phyloP scores from a whole-genome alignment of 2,888 invertebrate genomes.

The Apodemia zela region DNA sequence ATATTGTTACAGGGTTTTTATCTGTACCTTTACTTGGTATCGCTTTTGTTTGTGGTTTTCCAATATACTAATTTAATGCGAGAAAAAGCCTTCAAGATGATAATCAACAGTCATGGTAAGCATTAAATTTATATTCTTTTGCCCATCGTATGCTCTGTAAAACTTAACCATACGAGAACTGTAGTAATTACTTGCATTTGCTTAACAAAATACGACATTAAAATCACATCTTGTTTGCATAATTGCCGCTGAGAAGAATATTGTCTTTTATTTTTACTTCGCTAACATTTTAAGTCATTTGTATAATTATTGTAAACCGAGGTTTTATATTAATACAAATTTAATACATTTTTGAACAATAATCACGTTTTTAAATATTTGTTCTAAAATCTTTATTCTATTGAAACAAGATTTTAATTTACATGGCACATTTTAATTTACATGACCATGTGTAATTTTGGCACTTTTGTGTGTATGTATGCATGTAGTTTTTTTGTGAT shows the following conservation, averaged over 20 bases:
- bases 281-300: conserved; percentile 59
- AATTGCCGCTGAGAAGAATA: conserved; percentile 69
- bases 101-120: conserved; percentile 77
- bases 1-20: conserved; percentile 86
- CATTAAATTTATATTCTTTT: conserved; percentile 23
- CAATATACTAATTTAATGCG: conserved; percentile 84
- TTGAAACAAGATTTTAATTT: too few relatives aligned
- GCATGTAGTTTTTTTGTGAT: too few relatives aligned
- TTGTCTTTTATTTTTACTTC: conserved; percentile 67
- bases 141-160: conserved; percentile 22
- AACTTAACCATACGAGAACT: conserved; percentile 37
- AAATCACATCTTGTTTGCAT: conserved; percentile 78
- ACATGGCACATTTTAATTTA: too few relatives aligned
- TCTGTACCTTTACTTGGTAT: conserved; percentile 88
- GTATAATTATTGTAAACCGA: conserved; percentile 49
- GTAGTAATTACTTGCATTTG: conserved; percentile 70
- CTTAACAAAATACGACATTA: conserved; percentile 77
- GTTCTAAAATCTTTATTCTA: too few relatives aligned
- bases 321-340: conserved; percentile 33
- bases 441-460: too few relatives aligned
- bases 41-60: conserved; percentile 87
- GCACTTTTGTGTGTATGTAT: too few relatives aligned
- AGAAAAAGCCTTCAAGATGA: conserved; percentile 82
- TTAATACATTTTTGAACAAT: background rate
- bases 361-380: too few relatives aligned